Evolutionary conservation across 2,113 vertebrate species (phyloP).

Genomic region (Anguilla japonica): DNA sequence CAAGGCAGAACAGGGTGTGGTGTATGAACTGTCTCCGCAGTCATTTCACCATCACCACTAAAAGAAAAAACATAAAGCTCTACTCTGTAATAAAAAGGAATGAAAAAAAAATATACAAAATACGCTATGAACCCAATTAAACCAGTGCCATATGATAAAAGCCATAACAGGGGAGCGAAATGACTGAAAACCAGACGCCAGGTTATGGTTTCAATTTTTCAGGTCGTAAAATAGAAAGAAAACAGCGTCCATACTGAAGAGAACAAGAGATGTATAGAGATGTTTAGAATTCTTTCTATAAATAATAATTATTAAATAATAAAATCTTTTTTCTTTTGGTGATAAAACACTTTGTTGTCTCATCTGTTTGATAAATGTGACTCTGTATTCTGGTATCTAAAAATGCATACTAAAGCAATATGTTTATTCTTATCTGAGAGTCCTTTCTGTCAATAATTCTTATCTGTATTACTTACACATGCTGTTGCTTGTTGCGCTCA

Average conservation of each 20-base stretch:
- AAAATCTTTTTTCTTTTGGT: slow-evolving; percentile 20
- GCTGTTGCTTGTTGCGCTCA: not conserved
- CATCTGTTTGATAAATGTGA: slow-evolving; percentile 21
- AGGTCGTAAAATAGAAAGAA: slow-evolving; percentile 34
- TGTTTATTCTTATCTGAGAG: not conserved
- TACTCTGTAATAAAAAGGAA: not conserved
- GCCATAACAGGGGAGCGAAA: slow-evolving; percentile 21
- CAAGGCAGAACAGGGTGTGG: slow-evolving; percentile 19
- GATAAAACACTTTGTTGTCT: slow-evolving; percentile 30
- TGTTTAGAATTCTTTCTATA: not conserved
- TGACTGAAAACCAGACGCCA: slow-evolving; percentile 40
- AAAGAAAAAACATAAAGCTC: slow-evolving; percentile 21
- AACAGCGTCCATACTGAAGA: slow-evolving; percentile 1
- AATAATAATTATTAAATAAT: no score
- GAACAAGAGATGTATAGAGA: not conserved
- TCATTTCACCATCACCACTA: slow-evolving; percentile 29
- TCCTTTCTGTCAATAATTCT: not conserved
- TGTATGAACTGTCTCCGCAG: slow-evolving; percentile 3
- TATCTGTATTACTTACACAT: not conserved
- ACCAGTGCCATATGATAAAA: slow-evolving; percentile 29
- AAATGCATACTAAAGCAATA: not conserved
- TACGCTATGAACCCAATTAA: slow-evolving; percentile 23
- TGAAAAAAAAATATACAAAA: slow-evolving; percentile 18
- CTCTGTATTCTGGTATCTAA: slow-evolving; percentile 24
- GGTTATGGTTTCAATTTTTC: slow-evolving; percentile 31